Percentiles rank a stretch among this genome's conserved stretches.
Conservation (phyloP, 2,888 invertebrate species). For the Aquatica leii region DNA sequence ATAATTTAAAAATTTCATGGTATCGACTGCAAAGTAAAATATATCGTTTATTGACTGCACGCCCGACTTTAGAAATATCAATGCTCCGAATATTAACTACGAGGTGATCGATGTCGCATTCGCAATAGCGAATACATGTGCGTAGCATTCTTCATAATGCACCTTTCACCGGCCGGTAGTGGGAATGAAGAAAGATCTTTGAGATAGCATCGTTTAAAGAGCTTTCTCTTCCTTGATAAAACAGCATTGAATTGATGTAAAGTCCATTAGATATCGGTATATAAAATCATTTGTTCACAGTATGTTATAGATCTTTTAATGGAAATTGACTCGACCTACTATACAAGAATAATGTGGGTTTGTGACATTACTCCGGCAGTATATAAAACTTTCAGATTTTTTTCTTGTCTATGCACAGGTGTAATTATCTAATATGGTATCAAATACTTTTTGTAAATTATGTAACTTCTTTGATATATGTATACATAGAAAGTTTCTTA, state of each 20-base stretch:
- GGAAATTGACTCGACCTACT: conserved; percentile 33
- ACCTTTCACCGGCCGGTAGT: conserved; percentile 45
- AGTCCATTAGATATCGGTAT: conserved; percentile 9
- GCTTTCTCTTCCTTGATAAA: conserved; percentile 30
- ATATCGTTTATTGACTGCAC: no score
- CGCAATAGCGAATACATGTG: conserved; percentile 21
- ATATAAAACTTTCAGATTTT: conserved; percentile 1
- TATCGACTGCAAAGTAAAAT: conserved; percentile 6
- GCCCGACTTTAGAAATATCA: not conserved
- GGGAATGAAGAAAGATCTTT: conserved; percentile 36
- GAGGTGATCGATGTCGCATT: conserved; percentile 36
- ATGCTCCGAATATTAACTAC: conserved; percentile 3
- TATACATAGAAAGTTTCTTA: not conserved
- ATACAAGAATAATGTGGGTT: conserved; percentile 24
- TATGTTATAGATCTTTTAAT: conserved; percentile 18
- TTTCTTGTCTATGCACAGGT: not conserved
- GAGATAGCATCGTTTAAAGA: conserved; percentile 21
- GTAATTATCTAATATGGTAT: conserved; percentile 10
- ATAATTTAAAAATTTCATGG: conserved; percentile 17
- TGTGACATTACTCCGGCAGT: conserved; percentile 12
- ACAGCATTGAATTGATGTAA: conserved; percentile 5
- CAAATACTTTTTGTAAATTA: conserved; percentile 5
- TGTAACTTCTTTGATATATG: not conserved
- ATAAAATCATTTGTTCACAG: conserved; percentile 17
- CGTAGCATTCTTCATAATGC: conserved; percentile 29